Evolutionary conservation across 2,888 invertebrate species (phyloP), one percentile per base, ranked within the genome.

Genomic region (Incurvaria masculella): DNA sequence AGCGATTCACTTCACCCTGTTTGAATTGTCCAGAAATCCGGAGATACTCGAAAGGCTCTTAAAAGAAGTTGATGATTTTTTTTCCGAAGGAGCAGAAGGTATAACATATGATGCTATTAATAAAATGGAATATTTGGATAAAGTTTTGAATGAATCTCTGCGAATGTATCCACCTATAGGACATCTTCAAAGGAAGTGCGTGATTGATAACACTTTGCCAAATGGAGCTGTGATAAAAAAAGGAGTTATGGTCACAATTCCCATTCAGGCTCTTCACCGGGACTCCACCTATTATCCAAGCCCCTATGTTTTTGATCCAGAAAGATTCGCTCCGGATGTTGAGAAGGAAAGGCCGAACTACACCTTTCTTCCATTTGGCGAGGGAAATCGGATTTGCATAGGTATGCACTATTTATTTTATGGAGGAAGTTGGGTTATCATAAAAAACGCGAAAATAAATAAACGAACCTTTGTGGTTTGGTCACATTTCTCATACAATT

Each of bases 291-390:
- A 67, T 47, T 75, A 57, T 48, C 66, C 68, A 0, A 58, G 76
- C 38, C 71, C 79, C 11, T 63, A 69, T 11, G 43, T 55, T 39
- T 79, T 74, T 56, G 68, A 79, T 53, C 79, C 79, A 2, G 73
- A 78, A 33, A 64, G 81, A 52, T 81, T 81, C 62, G 57, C 62
- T 5, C 55, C 59, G 1, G 63, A 65, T 27, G 58, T 55, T 2
- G 60, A 58, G 50, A 56, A 57, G 42, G 57, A 58, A 27, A 52
- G 62, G 0, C 60, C 60, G 42, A 66, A 67, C 19, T 54, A 59
- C 21, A 59, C 61, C 0, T 79, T 67, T 48, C 55, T 72, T 56
- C 74, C 79, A 1, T 80, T 79, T 53, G 79, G 79, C 1, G 69
- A 61, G 56, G 79, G 79, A 1, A 66, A 67, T 4, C 60, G 79